phyloP scores from a whole-genome alignment of 2,113 vertebrate genomes.

The Pomatostomus ruficeps region DNA sequence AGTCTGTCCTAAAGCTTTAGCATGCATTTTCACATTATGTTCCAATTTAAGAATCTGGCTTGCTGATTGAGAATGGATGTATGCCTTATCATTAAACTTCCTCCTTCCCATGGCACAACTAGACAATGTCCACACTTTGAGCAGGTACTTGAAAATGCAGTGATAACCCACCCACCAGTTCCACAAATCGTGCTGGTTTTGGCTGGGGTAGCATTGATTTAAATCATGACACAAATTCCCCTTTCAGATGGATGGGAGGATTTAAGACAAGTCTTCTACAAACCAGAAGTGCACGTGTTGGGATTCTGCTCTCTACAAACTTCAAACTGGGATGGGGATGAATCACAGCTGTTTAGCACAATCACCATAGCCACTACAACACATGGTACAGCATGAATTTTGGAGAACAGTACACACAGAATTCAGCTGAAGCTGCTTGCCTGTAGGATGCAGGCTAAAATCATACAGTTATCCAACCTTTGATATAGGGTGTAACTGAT shows the following conservation, averaged over 20 bases:
- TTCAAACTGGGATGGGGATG: neutral
- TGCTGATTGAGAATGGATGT: neutral
- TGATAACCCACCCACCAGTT: neutral
- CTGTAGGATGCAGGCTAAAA: neutral
- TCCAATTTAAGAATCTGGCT: neutral
- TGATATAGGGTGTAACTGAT: neutral
- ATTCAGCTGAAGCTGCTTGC: neutral
- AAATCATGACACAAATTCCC: neutral
- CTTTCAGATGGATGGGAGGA: neutral
- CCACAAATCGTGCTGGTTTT: neutral
- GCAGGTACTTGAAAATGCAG: neutral
- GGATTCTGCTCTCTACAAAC: neutral
- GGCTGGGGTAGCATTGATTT: neutral
- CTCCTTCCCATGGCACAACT: neutral
- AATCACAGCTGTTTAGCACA: neutral
- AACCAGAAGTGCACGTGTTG: neutral
- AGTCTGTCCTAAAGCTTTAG: neutral
- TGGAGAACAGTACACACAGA: neutral
- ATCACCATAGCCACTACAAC: neutral
- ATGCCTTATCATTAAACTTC: neutral
- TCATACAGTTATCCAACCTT: neutral
- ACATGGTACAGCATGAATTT: neutral
- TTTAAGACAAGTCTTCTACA: neutral
- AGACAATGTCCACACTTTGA: neutral
- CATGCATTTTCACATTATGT: neutral